Base-by-base conservation (phyloP, 2,888 invertebrate species). In the Lordiphosa andalusiaca region DNA sequence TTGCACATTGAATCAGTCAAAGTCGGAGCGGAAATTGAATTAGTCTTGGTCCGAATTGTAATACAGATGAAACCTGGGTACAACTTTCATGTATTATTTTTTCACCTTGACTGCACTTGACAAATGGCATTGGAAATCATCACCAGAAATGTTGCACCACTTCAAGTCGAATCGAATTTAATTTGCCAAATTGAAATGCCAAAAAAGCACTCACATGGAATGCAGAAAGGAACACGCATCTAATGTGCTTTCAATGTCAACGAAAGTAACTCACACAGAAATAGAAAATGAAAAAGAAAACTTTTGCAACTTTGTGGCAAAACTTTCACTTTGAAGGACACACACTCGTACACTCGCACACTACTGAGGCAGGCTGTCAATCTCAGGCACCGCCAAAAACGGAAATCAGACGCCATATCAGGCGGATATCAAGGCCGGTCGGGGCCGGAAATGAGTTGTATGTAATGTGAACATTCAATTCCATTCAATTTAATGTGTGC, bases 391-490 rank as follows among this genome's bases (percentile, higher is more conserved):
- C 7, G 23, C 40, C 37, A 16, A 67, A 57, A 71, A 54, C 81
- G 76, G 77, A 77, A 81, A 77, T 77, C 76, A 67, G 77, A 69
- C 71, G 81, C 81, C 73, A 76, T 77, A 81, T 77, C 73, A 58
- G 54, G 53, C 73, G 76, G 77, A 76, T 67, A 55, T 71, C 76
- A 76, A 51, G 63, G 53, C 61, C 61, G 67, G 59, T 9, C 42
- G 13, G 30, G 10, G 65, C 73, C 73, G 76, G 76, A 80, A 77
- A 73, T 73, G 67, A 62, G 66, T 60, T 54, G 73, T 55, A 72
- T 67, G 65, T 58, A 67, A 64, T 36, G 49, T 67, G 60, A 53
- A 19, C 44, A 46, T 50, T 30, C 21, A 23, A 19, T 37, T 42
- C 48, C 60, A 49, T 61, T 50, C 49, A 13, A 36, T 35, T 44